Evolutionary conservation across 2,797 vertebrate genomes (phyloP), one percentile per base, ranked within the genome.

Genomic region (Scolopax bukidnonensis): DNA sequence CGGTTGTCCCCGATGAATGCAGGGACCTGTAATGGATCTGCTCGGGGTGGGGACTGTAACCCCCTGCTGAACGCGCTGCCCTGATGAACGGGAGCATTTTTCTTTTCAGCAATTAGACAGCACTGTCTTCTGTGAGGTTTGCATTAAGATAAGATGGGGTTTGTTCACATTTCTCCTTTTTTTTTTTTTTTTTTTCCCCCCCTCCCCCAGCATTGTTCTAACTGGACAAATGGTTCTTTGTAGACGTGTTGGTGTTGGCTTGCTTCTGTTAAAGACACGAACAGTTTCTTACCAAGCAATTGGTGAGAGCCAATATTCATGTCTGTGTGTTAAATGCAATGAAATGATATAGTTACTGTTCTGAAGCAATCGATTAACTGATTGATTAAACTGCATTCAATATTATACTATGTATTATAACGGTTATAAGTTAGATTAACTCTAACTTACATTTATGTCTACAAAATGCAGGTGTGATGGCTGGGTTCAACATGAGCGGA

Each of bases 401-500:
- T 90, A 60, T 48, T 90, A 32, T 68, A 64, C 33, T 61, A 36
- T 50, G 30, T 60, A 6, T 92, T 84, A 25, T 40, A 25, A 76
- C 10, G 21, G 6, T 33, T 15, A 2, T 83, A 83, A 74, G 27
- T 80, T 59, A 50, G 27, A 81, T 63, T 89, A 67, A 85, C 41
- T 87, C 56, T 74, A 47, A 83, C 51, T 69, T 92, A 36, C 65
- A 13, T 82, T 96, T 96, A 43, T 91, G 25, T 95, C 91, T 94
- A 16, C 45, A 69, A 92, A 90, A 79, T 69, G 12, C 97, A 99
- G 99, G 99, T 97, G 99, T 99, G 95, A 99, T 99, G 99, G 99
- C 99, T 56, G 99, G 99, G 74, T 99, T 99, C 98, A 99, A 99
- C 97, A 99, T 99, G 99, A 99, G 99, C 56, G 98, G 99, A 83